A percentile compares a stretch with the other conserved stretches of the same genome.
These are phyloP conservation scores for Narcine bancroftii DNA, from an alignment of 2,113 vertebrate species.

Conservation along the genomic window DNA sequence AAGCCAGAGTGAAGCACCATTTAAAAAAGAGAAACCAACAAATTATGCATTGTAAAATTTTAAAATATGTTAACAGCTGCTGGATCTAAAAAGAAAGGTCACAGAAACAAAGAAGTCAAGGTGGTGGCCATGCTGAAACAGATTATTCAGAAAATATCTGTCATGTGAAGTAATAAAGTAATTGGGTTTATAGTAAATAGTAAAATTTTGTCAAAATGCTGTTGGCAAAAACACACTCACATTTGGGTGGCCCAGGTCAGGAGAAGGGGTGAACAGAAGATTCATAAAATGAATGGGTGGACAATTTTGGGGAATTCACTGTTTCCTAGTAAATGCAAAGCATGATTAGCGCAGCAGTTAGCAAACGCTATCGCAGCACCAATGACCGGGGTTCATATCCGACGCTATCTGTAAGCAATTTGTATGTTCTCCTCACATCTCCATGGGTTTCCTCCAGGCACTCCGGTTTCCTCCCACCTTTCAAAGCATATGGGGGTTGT, in stretches of 20 bases:
- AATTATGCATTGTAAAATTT: background rate
- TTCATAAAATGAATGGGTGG: background rate
- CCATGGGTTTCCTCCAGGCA: too few species aligned
- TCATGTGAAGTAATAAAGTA: background rate
- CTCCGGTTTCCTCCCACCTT: too few species aligned
- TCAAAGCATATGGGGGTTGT: too few species aligned
- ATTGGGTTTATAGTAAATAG: background rate
- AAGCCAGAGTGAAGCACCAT: slow-evolving; percentile 38
- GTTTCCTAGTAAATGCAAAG: too few species aligned
- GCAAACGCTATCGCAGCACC: too few species aligned
- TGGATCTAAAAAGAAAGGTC: background rate
- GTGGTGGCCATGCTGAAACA: background rate
- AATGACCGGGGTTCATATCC: too few species aligned
- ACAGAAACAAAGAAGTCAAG: background rate
- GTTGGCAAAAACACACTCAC: background rate
- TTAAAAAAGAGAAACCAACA: slow-evolving; percentile 26
- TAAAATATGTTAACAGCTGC: background rate
- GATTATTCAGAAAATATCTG: background rate
- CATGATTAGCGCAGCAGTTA: too few species aligned
- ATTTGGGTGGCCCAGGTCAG: background rate
- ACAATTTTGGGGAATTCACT: too few species aligned
- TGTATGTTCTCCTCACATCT: too few species aligned
- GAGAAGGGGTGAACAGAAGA: background rate
- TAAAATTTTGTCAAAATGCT: background rate
- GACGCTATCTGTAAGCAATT: too few species aligned